Evolutionary conservation across 2,888 invertebrate species (phyloP).

Genomic region (Melanchra persicariae): DNA sequence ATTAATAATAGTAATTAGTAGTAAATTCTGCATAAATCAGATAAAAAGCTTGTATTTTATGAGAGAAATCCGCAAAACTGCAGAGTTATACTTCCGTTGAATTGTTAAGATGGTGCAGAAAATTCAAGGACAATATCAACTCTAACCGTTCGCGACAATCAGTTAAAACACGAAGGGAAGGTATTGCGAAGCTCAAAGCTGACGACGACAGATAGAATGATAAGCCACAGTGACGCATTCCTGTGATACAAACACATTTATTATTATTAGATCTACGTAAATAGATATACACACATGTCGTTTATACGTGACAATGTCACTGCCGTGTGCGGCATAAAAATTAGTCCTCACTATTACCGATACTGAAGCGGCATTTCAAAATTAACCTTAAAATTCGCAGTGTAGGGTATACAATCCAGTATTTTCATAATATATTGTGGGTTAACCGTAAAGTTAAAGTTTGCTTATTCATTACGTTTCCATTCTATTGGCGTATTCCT

Average conservation of each 20-base stretch:
- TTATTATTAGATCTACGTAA: constrained; percentile 71
- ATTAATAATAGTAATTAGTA: too few relatives aligned
- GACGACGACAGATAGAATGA: constrained; percentile 44
- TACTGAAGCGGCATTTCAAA: constrained; percentile 48
- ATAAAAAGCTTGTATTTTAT: constrained; percentile 17
- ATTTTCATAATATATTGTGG: constrained; percentile 33
- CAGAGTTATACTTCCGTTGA: constrained; percentile 32
- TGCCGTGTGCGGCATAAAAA: constrained; percentile 76
- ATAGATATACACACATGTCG: constrained; percentile 71
- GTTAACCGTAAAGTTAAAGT: constrained; percentile 56
- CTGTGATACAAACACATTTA: constrained; percentile 65
- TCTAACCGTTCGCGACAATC: constrained; percentile 23
- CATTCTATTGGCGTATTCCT: constrained; percentile 66
- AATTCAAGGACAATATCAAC: constrained; percentile 47
- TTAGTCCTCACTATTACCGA: constrained; percentile 66
- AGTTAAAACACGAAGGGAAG: constrained; percentile 18
- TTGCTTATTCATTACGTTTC: constrained; percentile 66
- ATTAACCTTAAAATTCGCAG: constrained; percentile 59
- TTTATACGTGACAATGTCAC: constrained; percentile 80
- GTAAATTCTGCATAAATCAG: constrained; percentile 24
- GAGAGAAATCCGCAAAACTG: constrained; percentile 34
- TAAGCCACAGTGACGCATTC: constrained; percentile 64
- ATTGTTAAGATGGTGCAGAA: constrained; percentile 21
- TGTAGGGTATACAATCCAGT: constrained; percentile 61
- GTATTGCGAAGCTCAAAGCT: constrained; percentile 40